Percentiles rank a stretch among this genome's conserved stretches.
phyloP scores from a whole-genome alignment of 2,797 vertebrate genomes.

The Moxostoma hubbsi region DNA sequence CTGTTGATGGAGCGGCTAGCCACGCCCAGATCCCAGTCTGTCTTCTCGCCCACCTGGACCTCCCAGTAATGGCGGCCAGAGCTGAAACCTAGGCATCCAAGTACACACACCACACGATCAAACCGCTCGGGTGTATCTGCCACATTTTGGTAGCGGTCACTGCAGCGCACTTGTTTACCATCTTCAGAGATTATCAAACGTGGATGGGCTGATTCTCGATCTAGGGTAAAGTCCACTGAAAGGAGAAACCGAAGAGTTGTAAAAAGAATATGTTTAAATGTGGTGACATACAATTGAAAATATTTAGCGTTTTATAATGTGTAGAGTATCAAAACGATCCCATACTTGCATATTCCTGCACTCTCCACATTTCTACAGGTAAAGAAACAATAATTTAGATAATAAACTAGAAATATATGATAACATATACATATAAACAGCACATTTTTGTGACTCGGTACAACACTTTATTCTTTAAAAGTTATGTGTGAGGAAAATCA shows the following conservation, averaged over 20 bases:
- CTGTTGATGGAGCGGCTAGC: conserved; percentile 69
- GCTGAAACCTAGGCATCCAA: conserved; percentile 75
- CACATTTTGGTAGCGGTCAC: conserved; percentile 67
- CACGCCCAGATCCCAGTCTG: conserved; percentile 80
- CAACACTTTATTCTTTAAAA: too few relatives aligned
- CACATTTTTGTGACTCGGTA: background rate
- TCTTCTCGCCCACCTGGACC: conserved; percentile 77
- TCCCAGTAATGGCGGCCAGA: conserved; percentile 85
- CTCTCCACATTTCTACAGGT: conserved; percentile 65
- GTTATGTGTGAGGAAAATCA: too few relatives aligned
- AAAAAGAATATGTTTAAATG: background rate
- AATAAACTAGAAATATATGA: background rate
- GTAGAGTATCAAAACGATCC: background rate
- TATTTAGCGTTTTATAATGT: background rate
- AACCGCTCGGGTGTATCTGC: conserved; percentile 75
- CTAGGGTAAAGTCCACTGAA: conserved; percentile 77
- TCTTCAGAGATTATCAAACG: conserved; percentile 79
- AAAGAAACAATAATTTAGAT: background rate
- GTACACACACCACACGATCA: conserved; percentile 80
- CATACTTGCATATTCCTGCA: conserved; percentile 77
- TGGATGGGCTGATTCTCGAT: conserved; percentile 79
- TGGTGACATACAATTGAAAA: background rate
- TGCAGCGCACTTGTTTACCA: conserved; percentile 74
- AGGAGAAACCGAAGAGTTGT: background rate
- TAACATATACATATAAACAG: background rate